These are phyloP conservation scores for Eulemur albifrons DNA, from an alignment of 2,797 vertebrate genomes.

Conservation along the genomic window DNA sequence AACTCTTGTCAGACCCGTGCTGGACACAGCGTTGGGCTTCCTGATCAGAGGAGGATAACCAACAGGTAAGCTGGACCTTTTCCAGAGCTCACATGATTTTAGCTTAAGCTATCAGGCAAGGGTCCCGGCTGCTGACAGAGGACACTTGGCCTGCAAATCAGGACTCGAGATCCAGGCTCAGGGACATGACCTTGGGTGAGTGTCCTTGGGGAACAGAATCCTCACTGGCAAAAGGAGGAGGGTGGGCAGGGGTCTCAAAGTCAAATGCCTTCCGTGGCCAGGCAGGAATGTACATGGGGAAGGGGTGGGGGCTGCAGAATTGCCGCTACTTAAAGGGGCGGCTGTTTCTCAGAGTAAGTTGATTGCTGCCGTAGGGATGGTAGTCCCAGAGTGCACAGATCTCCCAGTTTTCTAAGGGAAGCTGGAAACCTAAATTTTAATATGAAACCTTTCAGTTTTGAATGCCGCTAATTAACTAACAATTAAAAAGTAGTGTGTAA, in stretches of 20 bases:
- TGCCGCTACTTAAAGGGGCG: no score
- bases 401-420: background rate
- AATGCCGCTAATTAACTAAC: background rate
- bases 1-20: background rate
- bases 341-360: background rate
- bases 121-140: background rate
- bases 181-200: background rate
- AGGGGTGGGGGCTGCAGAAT: accelerated
- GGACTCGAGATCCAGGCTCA: background rate
- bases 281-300: background rate
- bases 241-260: background rate
- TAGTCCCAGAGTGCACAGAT: background rate
- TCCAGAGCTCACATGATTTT: background rate
- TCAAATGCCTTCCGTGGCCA: background rate
- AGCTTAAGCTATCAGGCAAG: background rate
- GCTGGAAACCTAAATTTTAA: background rate
- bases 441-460: background rate
- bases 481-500: background rate
- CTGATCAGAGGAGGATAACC: background rate
- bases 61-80: background rate
- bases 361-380: accelerated
- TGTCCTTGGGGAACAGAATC: background rate
- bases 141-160: background rate
- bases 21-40: background rate
- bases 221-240: background rate